Evolutionary conservation across 1,140 invertebrate genomes (phyloP).

Genomic region (Anoplophora glabripennis): DNA sequence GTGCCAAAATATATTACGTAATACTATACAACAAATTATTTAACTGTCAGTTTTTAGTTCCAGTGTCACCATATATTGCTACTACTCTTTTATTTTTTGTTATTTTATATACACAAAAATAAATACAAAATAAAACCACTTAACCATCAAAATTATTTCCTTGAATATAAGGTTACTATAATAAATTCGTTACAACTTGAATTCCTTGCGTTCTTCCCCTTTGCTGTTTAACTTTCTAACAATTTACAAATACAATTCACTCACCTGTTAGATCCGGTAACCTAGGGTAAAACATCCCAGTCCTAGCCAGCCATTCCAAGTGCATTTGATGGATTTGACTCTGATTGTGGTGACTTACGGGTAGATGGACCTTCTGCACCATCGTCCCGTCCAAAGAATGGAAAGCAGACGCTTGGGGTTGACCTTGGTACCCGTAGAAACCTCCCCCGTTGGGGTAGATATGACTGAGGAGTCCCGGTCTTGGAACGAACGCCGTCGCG

Average conservation of each 20-base stretch:
- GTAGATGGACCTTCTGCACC: constrained; percentile 38
- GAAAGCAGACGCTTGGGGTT: constrained; percentile 46
- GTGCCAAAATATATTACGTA: too few relatives aligned
- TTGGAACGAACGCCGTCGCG: constrained; percentile 38
- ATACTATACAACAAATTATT: too few relatives aligned
- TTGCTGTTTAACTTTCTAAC: too few relatives aligned
- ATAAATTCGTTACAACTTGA: too few relatives aligned
- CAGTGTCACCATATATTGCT: too few relatives aligned
- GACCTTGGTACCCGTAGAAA: constrained; percentile 40
- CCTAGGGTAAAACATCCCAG: constrained; percentile 80
- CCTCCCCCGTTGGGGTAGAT: constrained; percentile 37
- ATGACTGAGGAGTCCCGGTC: constrained; percentile 44
- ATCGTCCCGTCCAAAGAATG: constrained; percentile 43
- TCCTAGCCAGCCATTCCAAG: constrained; percentile 78
- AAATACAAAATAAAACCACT: too few relatives aligned
- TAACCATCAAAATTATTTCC: too few relatives aligned
- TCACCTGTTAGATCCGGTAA: constrained; percentile 65
- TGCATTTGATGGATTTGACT: constrained; percentile 75
- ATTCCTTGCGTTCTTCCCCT: too few relatives aligned
- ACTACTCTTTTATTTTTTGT: too few relatives aligned
- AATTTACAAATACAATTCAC: constrained; percentile 7
- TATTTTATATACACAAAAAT: too few relatives aligned
- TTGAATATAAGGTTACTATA: too few relatives aligned
- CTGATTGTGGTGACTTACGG: constrained; percentile 41
- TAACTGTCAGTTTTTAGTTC: too few relatives aligned